phyloP scores from a whole-genome alignment of 2,113 vertebrate species.

The Ailurus styani region DNA sequence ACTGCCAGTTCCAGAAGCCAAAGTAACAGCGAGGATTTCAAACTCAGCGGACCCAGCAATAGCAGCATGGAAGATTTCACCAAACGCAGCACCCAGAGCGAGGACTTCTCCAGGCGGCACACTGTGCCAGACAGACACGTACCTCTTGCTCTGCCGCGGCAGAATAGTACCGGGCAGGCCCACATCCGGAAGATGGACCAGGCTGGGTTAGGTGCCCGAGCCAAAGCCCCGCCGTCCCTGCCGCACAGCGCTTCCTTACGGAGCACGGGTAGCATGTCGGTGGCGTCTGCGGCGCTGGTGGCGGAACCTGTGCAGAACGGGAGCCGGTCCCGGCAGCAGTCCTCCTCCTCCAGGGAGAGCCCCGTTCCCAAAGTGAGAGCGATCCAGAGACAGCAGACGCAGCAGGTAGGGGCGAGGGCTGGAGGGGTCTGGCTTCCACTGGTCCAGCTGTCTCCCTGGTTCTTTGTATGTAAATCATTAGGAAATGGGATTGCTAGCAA shows the following conservation, averaged over 20 bases:
- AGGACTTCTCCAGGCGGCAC: conserved; percentile 83
- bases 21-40: conserved; percentile 90
- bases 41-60: conserved; percentile 86
- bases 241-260: conserved; percentile 87
- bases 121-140: conserved; percentile 76
- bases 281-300: conserved; percentile 77
- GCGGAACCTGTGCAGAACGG: conserved; percentile 78
- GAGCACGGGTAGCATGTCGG: conserved; percentile 87
- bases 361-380: conserved; percentile 86
- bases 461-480: not conserved
- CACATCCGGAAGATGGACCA: conserved; percentile 91
- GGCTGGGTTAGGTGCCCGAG: conserved; percentile 82
- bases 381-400: conserved; percentile 81
- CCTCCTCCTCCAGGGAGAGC: conserved; percentile 86
- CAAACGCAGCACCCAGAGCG: conserved; percentile 86
- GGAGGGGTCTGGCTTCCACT: not conserved
- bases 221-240: conserved; percentile 82
- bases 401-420: conserved; percentile 79
- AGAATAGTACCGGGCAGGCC: conserved; percentile 89
- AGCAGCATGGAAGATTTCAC: conserved; percentile 91
- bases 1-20: conserved; percentile 91
- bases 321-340: conserved; percentile 85
- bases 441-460: rapidly evolving
- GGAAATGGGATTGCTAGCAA: not conserved
- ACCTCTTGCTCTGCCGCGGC: conserved; percentile 88